Evolutionary conservation across 2,888 invertebrate genomes (phyloP).

Genomic region (Apocheima hispidaria): DNA sequence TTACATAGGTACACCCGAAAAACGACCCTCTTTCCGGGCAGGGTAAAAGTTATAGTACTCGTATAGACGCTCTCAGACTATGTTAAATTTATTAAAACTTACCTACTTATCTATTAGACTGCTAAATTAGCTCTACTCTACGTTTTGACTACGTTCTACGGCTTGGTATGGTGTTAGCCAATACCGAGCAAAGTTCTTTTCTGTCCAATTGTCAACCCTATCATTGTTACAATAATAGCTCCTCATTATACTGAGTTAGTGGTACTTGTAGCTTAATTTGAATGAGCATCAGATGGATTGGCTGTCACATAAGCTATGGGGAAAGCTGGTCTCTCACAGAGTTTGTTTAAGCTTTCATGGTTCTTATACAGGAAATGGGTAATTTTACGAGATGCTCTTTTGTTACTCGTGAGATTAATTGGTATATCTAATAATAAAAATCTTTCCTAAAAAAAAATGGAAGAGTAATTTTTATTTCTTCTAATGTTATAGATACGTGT

Average conservation of each 20-base stretch:
- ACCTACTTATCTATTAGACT: background rate
- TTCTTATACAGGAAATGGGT: slow-evolving; percentile 9
- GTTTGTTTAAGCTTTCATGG: slow-evolving; percentile 23
- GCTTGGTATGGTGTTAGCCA: too few species aligned
- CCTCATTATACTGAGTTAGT: slow-evolving; percentile 29
- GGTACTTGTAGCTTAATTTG: slow-evolving; percentile 34
- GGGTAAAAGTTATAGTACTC: too few species aligned
- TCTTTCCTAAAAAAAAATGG: background rate
- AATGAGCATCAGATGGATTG: slow-evolving; percentile 35
- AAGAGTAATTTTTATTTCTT: too few species aligned
- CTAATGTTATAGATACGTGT: too few species aligned
- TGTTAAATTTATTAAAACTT: background rate
- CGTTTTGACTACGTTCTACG: too few species aligned
- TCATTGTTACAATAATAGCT: slow-evolving; percentile 25
- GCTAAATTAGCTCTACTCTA: background rate
- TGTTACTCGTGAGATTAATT: slow-evolving; percentile 3
- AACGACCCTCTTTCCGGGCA: too few species aligned
- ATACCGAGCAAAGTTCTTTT: background rate
- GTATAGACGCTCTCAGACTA: too few species aligned
- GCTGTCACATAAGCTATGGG: slow-evolving; percentile 31
- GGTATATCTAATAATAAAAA: background rate
- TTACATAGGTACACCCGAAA: too few species aligned
- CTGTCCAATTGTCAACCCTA: slow-evolving; percentile 25
- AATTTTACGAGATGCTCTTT: background rate
- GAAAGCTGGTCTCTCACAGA: slow-evolving; percentile 40